Evolutionary conservation across 2,888 invertebrate genomes (phyloP), one percentile per base, ranked within the genome.

Genomic region (Cantharis lateralis): DNA sequence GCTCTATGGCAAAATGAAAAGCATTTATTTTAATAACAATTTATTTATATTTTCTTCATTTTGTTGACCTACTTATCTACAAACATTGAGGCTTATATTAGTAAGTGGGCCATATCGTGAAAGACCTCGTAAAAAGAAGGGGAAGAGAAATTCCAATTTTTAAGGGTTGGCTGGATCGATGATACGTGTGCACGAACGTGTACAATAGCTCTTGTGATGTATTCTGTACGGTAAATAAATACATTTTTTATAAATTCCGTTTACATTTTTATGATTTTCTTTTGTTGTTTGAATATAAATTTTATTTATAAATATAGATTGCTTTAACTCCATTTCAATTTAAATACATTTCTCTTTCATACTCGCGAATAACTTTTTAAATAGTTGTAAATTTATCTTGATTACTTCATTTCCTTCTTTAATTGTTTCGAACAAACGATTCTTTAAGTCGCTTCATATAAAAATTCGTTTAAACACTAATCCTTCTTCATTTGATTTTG

Each of bases 71-170:
- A 72, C 72, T 72, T 72, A 68, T 68, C 61, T 62, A 61, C 72
- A 68, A 68, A 68, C 72, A 68, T 28, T 68, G 61, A 61, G 68
- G 72, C 68, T 68, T 66, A 72, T 72, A 72, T 68, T 71, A 71
- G 32, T 68, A 72, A 72, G 72, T 72, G 72, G 66, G 61, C 72
- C 72, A 71, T 71, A 71, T 71, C 71, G 71, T 32, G 64, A 64
- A 71, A 71, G 68, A 68, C 72, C 61, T 62, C 20, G 72, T 16
- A 69, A 69, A 69, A 72, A 72, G 72, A 61, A 61, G 68, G 72
- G 68, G 68, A 61, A 68, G 68, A 68, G 68, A 20, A 72, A 26
- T 64, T 72, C 68, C 72, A 62, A 72, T 68, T 68, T 72, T 72
- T 68, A 68, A 68, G 68, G 68, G 68, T 68, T 68, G 28, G 68